These are phyloP conservation scores for Phania funesta DNA, from an alignment of 2,888 invertebrate species.

Conservation along the genomic window DNA sequence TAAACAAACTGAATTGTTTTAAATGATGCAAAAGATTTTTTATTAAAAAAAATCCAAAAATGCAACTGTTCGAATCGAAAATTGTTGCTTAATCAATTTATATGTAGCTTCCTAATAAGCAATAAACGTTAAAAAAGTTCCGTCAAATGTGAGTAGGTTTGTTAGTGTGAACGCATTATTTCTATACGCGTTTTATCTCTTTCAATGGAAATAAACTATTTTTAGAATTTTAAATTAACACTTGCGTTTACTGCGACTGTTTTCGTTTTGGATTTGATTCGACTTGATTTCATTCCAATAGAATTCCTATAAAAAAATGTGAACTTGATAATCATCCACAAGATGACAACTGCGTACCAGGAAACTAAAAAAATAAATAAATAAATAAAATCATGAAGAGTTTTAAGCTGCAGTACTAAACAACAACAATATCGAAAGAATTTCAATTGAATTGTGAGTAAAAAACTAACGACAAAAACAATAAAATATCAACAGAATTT, in stretches of 20 bases:
- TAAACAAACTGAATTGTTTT: too few relatives aligned
- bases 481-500: conserved; percentile 28
- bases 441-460: conserved; percentile 44
- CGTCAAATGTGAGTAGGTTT: too few relatives aligned
- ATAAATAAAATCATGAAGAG: conserved; percentile 40
- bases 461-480: not conserved
- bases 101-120: too few relatives aligned
- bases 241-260: conserved; percentile 27
- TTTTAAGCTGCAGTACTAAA: conserved; percentile 33
- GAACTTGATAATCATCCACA: conserved; percentile 67
- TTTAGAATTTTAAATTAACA: conserved; percentile 58
- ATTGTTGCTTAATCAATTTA: too few relatives aligned
- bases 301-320: conserved; percentile 44
- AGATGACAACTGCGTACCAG: conserved; percentile 68
- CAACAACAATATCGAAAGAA: conserved; percentile 40
- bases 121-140: too few relatives aligned
- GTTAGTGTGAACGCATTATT: conserved; percentile 7
- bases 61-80: too few relatives aligned
- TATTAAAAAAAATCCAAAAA: too few relatives aligned
- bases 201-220: conserved; percentile 17
- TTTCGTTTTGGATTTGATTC: conserved; percentile 33
- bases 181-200: not conserved
- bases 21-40: too few relatives aligned
- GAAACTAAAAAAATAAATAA: conserved; percentile 47
- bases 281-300: conserved; percentile 58